Base-by-base conservation (phyloP, 2,113 vertebrate genomes). In the Anarhynchus alexandrinus region DNA sequence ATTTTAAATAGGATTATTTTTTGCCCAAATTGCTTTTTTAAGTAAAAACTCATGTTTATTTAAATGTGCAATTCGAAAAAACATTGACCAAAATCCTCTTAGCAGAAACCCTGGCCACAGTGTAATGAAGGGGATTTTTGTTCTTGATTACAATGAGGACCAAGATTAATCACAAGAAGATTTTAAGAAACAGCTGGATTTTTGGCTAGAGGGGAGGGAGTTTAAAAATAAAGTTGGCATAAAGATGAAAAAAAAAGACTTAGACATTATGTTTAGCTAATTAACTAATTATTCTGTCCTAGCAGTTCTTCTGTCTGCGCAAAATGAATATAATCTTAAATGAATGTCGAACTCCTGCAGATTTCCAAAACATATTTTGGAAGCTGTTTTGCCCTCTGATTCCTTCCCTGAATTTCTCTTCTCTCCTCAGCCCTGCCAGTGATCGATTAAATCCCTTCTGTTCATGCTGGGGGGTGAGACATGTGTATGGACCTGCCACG, bases 111-210 rank as follows among this genome's bases (percentile, higher is more conserved):
- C 52, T 59, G 51, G 64, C 67, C 90, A 70, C 64, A 49, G 76
- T 40, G n/a, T 51, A 95, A 83, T 88, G 85, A 94, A 83, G 82
- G 92, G 94, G 59, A 92, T 78, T 97, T 96, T 90, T 93, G 82
- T 70, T 91, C 87, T 85, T 79, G 70, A 87, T 93, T 96, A 85
- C 84, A 95, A 51, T 83, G 34, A 95, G 62, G 74, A 72, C 32
- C 36, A 77, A 78, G 67, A 88, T 94, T 93, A 93, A 95, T 83
- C 72, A 77, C 55, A 88, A 77, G 64, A 78, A n/a, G 51, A 92
- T 77, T 94, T 90, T 90, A 57, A 95, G 82, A 93, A 96, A 92
- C 90, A 93, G 72, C 64, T 96, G 95, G 59, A 81, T 92, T 95
- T 97, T 93, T 86, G 76, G 57, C 92, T 96, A 81, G 82, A 95